Conservation (phyloP, 2,797 vertebrate genomes). For the Discoglossus pictus region DNA sequence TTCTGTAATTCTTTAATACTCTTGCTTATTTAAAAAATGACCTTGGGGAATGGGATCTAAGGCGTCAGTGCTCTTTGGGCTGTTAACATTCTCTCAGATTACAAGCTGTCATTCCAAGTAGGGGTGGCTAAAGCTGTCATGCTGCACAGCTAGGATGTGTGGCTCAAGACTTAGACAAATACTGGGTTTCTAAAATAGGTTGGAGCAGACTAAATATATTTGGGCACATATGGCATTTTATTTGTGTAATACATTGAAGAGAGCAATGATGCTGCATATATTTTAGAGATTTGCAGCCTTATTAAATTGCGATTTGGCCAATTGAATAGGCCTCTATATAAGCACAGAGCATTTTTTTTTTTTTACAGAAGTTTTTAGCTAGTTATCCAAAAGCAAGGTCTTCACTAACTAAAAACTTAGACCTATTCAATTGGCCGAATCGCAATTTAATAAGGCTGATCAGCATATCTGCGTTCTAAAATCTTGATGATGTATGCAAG, state of each 20-base stretch:
- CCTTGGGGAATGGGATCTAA: conserved; percentile 35
- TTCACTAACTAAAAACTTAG: too few relatives aligned
- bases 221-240: neutral
- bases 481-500: too few relatives aligned
- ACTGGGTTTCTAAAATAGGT: neutral
- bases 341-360: too few relatives aligned
- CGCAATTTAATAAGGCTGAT: too few relatives aligned
- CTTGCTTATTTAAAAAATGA: conserved; percentile 19
- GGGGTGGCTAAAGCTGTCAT: neutral
- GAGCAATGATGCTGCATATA: too few relatives aligned
- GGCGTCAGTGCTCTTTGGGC: conserved; percentile 5
- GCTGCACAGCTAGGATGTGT: neutral
- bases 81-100: conserved; percentile 19
- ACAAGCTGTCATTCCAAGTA: conserved; percentile 23
- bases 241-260: neutral
- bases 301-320: too few relatives aligned
- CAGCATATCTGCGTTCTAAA: too few relatives aligned
- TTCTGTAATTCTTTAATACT: conserved; percentile 4
- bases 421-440: too few relatives aligned
- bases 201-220: neutral
- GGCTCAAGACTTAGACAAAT: neutral
- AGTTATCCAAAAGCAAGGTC: too few relatives aligned
- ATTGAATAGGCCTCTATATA: too few relatives aligned
- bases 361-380: too few relatives aligned
- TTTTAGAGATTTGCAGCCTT: too few relatives aligned